Conservation (phyloP, 2,797 vertebrate genomes). For the Aldrovandia affinis region DNA sequence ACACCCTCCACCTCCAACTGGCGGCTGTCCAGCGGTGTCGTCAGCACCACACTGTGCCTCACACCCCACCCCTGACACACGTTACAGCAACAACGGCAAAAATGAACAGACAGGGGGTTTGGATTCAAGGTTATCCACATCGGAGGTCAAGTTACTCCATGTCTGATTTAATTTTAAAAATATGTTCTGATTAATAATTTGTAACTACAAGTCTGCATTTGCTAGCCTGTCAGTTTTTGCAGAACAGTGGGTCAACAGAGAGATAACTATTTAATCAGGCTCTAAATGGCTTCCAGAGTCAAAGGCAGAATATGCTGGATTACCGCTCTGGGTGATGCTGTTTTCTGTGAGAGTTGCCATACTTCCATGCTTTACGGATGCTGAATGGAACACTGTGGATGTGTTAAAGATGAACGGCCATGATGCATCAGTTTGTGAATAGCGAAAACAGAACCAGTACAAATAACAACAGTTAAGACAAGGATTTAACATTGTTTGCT, state of each 20-base stretch:
- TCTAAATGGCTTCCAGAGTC: conserved; percentile 24
- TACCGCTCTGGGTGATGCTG: not conserved
- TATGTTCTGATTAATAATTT: not conserved
- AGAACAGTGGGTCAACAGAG: not conserved
- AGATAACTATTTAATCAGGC: conserved; percentile 1
- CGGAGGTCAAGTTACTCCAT: not conserved
- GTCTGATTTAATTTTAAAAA: conserved; percentile 1
- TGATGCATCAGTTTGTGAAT: conserved; percentile 21
- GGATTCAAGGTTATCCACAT: not conserved
- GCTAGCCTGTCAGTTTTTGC: conserved; percentile 15
- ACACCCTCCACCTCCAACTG: not conserved
- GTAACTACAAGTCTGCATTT: not conserved
- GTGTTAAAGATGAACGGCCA: not conserved
- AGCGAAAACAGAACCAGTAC: not conserved
- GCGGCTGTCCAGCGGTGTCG: not conserved
- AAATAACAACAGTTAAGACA: not conserved
- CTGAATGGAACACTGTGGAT: conserved; percentile 23
- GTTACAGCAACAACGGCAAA: not conserved
- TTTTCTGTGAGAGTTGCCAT: not conserved
- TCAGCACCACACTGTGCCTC: not conserved
- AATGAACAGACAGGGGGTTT: not conserved
- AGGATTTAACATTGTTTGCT: not conserved
- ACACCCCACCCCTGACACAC: not conserved
- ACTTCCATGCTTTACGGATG: conserved; percentile 18
- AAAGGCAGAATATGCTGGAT: not conserved